Percentiles rank a stretch among this genome's conserved stretches.
These are phyloP conservation scores for Alouatta palliata DNA, from an alignment of 2,113 vertebrate genomes.

Conservation along the genomic window DNA sequence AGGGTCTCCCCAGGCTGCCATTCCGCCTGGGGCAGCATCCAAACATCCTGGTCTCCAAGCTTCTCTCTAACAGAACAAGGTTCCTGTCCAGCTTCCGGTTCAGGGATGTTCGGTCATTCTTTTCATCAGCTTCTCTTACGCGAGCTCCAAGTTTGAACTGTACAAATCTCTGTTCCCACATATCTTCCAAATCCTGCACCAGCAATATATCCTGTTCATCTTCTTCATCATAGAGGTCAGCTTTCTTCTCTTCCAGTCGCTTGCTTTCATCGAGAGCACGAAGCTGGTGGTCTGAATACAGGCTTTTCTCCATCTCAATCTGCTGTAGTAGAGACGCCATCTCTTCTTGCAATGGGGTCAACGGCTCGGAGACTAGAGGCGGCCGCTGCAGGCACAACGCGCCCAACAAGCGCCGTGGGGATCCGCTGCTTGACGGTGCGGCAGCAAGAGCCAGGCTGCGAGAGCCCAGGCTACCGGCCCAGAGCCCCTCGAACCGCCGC, in stretches of 20 bases:
- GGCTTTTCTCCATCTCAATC: conserved; percentile 93
- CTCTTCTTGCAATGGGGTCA: no score
- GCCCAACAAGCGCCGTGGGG: no score
- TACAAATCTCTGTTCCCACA: conserved; percentile 93
- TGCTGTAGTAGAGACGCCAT: no score
- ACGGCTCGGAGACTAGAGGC: no score
- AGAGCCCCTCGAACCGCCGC: no score
- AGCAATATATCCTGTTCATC: conserved; percentile 83
- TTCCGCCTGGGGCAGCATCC: conserved; percentile 93
- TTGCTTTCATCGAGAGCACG: conserved; percentile 88
- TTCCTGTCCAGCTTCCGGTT: conserved; percentile 90
- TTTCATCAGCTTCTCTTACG: conserved; percentile 86
- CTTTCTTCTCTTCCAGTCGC: conserved; percentile 85
- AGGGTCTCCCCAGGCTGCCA: conserved; percentile 94
- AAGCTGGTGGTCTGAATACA: conserved; percentile 93
- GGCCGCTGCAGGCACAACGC: no score
- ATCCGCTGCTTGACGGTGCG: no score
- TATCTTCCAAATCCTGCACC: conserved; percentile 92
- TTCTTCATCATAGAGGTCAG: conserved; percentile 81
- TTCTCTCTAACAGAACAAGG: conserved; percentile 91
- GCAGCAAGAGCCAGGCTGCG: no score
- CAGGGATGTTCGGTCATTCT: conserved; percentile 83
- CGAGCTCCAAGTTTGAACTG: conserved; percentile 84
- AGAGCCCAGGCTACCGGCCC: no score
- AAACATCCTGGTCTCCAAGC: conserved; percentile 87